These are phyloP conservation scores for Machaerirhynchus nigripectus DNA, from an alignment of 2,113 vertebrate species.

Conservation along the genomic window DNA sequence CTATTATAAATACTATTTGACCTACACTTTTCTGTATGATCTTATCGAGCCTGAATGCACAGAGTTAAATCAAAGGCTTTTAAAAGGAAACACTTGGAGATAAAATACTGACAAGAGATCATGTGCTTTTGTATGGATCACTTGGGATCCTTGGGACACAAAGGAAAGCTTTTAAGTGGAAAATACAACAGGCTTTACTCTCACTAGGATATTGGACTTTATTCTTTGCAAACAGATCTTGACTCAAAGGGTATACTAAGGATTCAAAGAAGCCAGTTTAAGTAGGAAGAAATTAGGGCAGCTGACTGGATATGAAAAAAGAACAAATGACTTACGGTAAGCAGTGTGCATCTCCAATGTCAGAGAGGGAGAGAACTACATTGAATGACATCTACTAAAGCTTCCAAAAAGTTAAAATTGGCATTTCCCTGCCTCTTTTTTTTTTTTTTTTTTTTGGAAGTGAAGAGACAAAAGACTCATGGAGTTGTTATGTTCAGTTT, in stretches of 20 bases:
- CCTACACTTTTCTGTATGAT: not conserved
- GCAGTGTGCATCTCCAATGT: accelerated
- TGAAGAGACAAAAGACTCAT: not conserved
- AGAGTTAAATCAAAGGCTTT: conserved; percentile 7
- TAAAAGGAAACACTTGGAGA: not conserved
- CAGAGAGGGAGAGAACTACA: not conserved
- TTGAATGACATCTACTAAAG: not conserved
- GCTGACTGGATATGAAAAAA: not conserved
- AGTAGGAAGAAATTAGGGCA: not conserved
- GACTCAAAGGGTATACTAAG: not conserved
- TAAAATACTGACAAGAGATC: conserved; percentile 2
- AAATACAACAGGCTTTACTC: conserved; percentile 8
- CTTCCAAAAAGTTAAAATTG: not conserved
- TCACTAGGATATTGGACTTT: not conserved
- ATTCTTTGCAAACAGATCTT: not conserved
- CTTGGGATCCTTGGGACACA: not conserved
- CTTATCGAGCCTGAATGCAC: not conserved
- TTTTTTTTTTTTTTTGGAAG: not conserved
- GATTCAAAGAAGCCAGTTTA: not conserved
- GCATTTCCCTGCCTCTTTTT: not conserved
- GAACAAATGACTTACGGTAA: not conserved
- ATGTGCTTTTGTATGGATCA: not conserved
- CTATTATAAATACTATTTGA: not conserved
- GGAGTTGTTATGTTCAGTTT: not conserved
- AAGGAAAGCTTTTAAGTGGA: conserved; percentile 26